Percentiles rank a stretch among this genome's conserved stretches.
Evolutionary conservation across 2,888 invertebrate species (phyloP).

Genomic region (Xestia sexstrigata): DNA sequence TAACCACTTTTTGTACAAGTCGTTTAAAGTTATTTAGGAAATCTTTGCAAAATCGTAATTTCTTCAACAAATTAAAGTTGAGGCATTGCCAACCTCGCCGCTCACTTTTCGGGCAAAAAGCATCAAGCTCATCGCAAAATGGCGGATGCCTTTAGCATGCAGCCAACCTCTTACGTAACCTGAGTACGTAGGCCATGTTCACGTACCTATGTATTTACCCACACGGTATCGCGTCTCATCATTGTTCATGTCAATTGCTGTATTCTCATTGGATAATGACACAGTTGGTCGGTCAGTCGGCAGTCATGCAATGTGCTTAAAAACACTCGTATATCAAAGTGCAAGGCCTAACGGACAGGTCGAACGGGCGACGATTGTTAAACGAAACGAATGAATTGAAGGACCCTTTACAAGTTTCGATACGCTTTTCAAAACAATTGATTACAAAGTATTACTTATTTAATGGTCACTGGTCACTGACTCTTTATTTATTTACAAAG

Average conservation of each 20-base stretch:
- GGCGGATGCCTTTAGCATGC: conserved; percentile 81
- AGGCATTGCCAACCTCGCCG: conserved; percentile 75
- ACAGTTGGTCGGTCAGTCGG: conserved; percentile 69
- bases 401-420: conserved; percentile 60
- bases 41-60: conserved; percentile 70
- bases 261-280: conserved; percentile 83
- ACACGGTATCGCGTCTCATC: conserved; percentile 77
- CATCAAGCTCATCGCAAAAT: conserved; percentile 85
- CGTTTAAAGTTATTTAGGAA: conserved; percentile 67
- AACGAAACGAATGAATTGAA: conserved; percentile 56
- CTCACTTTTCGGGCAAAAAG: conserved; percentile 84
- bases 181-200: conserved; percentile 71
- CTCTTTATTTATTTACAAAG: conserved; percentile 26
- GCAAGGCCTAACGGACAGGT: conserved; percentile 70
- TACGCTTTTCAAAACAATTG: conserved; percentile 54
- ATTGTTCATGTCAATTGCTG: conserved; percentile 83
- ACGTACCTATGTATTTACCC: conserved; percentile 70
- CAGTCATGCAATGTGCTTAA: conserved; percentile 76
- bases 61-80: conserved; percentile 71
- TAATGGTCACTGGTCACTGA: conserved; percentile 5
- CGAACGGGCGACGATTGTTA: conserved; percentile 17
- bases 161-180: conserved; percentile 79
- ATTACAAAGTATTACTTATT: conserved; percentile 40
- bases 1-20: conserved; percentile 69
- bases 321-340: conserved; percentile 76